Evolutionary conservation across 2,888 invertebrate genomes (phyloP).

Genomic region (Antheraea assamensis): DNA sequence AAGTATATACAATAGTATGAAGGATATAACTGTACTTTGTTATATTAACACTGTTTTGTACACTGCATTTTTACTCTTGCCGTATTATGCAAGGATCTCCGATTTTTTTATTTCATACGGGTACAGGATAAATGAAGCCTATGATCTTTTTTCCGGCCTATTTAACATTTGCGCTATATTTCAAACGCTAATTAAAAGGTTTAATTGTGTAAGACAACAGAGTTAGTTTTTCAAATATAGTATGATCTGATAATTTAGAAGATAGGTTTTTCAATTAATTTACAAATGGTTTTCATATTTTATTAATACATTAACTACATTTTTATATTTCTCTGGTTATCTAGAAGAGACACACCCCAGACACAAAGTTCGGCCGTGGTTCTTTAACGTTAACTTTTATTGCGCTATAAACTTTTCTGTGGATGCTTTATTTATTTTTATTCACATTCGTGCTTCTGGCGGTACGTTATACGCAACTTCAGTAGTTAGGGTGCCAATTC

Average conservation of each 20-base stretch:
- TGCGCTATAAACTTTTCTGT: conserved; percentile 1
- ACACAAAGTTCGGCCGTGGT: neutral
- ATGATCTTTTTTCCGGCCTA: too few species aligned
- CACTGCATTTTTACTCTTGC: too few species aligned
- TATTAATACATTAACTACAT: neutral
- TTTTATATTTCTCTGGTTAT: neutral
- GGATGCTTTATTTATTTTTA: conserved; percentile 12
- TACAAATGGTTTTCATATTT: neutral
- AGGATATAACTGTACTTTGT: too few species aligned
- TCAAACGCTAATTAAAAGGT: too few species aligned
- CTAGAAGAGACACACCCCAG: neutral
- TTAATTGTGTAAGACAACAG: too few species aligned
- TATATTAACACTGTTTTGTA: too few species aligned
- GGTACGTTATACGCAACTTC: neutral
- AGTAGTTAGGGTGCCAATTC: neutral
- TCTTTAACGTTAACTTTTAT: neutral
- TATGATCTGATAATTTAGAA: neutral
- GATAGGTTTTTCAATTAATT: neutral
- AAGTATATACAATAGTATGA: too few species aligned
- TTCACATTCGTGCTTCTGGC: neutral
- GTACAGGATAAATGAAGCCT: too few species aligned
- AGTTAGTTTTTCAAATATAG: too few species aligned
- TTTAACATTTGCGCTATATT: too few species aligned
- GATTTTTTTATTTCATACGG: too few species aligned
- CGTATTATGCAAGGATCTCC: too few species aligned